Evolutionary conservation across 2,888 invertebrate species (phyloP), one percentile per base, ranked within the genome.

Genomic region (Papilio demoleus): DNA sequence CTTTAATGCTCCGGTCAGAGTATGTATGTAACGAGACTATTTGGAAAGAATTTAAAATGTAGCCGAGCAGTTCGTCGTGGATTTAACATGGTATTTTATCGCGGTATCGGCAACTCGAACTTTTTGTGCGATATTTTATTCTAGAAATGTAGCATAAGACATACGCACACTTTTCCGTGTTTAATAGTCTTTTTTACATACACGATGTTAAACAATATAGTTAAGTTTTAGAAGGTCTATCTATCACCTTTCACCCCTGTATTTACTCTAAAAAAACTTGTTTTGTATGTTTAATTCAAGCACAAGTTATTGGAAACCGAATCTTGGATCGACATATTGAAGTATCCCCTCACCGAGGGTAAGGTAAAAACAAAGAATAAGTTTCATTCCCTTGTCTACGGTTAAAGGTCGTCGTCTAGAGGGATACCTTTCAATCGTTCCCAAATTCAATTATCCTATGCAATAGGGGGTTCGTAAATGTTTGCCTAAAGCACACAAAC

Each of bases 311-410:
- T 64, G 40, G 53, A n/a, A 53, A 53, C 17, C 24, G 53, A 27
- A 12, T n/a, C 24, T 36, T 24, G 38, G 31, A 27, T 50, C 6
- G 11, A 8, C n/a, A 56, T 38, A 53, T 53, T 40, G 50, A 58
- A 42, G n/a, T 56, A 56, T 47, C 59, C 61, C 67, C 45, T 53
- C 24, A 53, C 31, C 53, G 19, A 4, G 50, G 42, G 47, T 36
- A 40, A 61, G 40, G 61, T 61, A 61, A 53, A 67, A 61, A 67
- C 67, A 67, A 45, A 67, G 61, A 61, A 67, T 67, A 67, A 53
- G 61, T 67, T 67, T 42, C 24, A 19, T 27, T 53, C 47, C 67
- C 67, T 17, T 40, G 60, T 67, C 40, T 38, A 50, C 14, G 67
- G 53, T 61, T 36, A 60, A 67, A 67, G 67, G 67, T 61, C 61